phyloP scores from a whole-genome alignment of 2,113 vertebrate genomes.

The Bufo bufo region DNA sequence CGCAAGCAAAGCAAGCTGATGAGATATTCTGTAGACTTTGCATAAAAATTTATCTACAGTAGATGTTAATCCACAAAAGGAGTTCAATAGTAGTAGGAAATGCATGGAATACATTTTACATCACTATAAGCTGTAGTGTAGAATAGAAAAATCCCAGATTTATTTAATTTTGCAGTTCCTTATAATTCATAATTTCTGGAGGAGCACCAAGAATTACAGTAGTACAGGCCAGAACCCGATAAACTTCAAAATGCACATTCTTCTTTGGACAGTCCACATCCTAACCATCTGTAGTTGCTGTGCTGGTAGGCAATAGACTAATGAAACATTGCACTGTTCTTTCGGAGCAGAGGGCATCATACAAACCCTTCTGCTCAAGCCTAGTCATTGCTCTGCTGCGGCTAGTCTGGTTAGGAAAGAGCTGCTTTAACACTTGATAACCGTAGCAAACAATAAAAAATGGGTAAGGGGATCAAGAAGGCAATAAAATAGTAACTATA shows the following conservation, averaged over 20 bases:
- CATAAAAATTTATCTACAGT: neutral
- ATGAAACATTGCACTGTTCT: slow-evolving; percentile 12
- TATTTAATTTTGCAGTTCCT: neutral
- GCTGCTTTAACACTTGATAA: slow-evolving; percentile 64
- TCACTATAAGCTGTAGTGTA: slow-evolving; percentile 17
- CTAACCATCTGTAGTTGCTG: slow-evolving; percentile 10
- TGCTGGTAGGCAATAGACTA: neutral
- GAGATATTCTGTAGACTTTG: neutral
- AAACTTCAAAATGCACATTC: neutral
- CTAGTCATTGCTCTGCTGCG: slow-evolving; percentile 64
- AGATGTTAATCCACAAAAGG: neutral
- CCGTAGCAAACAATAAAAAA: slow-evolving; percentile 61
- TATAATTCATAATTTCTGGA: slow-evolving; percentile 5
- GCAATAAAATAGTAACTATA: slow-evolving; percentile 67
- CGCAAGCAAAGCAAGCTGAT: no score
- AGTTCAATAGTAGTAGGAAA: neutral
- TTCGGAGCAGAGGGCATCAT: neutral
- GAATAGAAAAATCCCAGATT: slow-evolving; percentile 4
- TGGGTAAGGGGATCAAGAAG: slow-evolving; percentile 47
- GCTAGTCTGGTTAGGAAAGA: slow-evolving; percentile 63
- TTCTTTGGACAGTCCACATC: slow-evolving; percentile 43
- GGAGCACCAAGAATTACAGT: slow-evolving; percentile 47
- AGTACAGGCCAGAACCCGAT: neutral
- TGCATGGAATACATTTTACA: neutral
- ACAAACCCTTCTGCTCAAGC: neutral